These are phyloP conservation scores for Lophius americanus DNA, from an alignment of 2,797 vertebrate species.

Conservation along the genomic window DNA sequence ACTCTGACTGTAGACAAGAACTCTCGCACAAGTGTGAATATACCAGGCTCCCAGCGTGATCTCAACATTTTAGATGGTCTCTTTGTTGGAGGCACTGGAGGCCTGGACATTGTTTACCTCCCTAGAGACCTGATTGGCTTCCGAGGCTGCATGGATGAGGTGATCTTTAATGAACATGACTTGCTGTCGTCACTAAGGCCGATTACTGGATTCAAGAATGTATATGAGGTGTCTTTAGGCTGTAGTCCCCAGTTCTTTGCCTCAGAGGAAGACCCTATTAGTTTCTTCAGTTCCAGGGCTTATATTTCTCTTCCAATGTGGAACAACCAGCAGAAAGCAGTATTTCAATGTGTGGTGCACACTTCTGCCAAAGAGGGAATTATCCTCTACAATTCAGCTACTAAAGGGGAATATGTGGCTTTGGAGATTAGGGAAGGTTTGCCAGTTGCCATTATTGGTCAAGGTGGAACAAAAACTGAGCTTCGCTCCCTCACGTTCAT, in stretches of 20 bases:
- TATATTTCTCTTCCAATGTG: constrained; percentile 86
- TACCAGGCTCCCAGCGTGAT: constrained; percentile 69
- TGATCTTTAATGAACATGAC: constrained; percentile 86
- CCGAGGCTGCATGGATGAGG: constrained; percentile 88
- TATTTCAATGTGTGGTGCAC: constrained; percentile 84
- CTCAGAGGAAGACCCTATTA: constrained; percentile 87
- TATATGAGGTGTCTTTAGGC: constrained; percentile 89
- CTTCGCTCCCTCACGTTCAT: constrained; percentile 81
- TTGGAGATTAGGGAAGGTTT: constrained; percentile 88
- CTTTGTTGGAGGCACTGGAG: constrained; percentile 84
- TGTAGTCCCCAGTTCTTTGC: constrained; percentile 93
- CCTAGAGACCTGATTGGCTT: constrained; percentile 75
- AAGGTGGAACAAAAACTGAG: constrained; percentile 77
- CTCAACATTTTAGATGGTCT: constrained; percentile 83
- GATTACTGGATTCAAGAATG: constrained; percentile 85
- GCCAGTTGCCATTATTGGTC: constrained; percentile 82
- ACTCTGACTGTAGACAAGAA: constrained; percentile 85
- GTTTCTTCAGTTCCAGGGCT: constrained; percentile 93
- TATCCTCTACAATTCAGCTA: constrained; percentile 87
- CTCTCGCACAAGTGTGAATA: constrained; percentile 73
- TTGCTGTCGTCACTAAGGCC: constrained; percentile 86
- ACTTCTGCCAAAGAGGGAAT: constrained; percentile 85
- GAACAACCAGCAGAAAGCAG: constrained; percentile 73
- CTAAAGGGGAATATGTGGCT: constrained; percentile 85
- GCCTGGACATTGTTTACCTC: constrained; percentile 82